Conservation (phyloP, 2,888 invertebrate species). For the Sarcophaga caerulescens region DNA sequence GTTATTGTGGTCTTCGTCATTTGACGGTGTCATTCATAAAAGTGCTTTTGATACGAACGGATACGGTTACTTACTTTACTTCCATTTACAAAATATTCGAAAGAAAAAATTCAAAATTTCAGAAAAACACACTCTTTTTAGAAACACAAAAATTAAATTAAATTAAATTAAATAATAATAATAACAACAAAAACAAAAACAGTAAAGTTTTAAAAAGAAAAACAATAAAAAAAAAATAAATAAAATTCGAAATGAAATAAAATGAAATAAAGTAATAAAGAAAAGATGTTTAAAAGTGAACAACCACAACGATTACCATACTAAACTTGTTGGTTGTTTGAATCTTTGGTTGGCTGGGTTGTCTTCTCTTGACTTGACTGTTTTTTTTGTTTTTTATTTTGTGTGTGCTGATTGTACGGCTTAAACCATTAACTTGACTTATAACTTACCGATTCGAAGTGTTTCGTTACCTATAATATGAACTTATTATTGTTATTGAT, state of each 20-base stretch:
- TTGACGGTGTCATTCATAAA: slow-evolving; percentile 68
- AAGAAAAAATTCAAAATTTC: background rate
- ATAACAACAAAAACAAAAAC: slow-evolving; percentile 26
- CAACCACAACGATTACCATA: slow-evolving; percentile 1
- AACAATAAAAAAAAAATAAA: slow-evolving; percentile 25
- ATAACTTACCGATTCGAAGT: slow-evolving; percentile 59
- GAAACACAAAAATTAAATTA: slow-evolving; percentile 18
- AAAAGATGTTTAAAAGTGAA: slow-evolving; percentile 1
- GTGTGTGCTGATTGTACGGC: slow-evolving; percentile 38
- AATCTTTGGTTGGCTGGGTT: slow-evolving; percentile 19
- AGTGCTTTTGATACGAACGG: slow-evolving; percentile 67
- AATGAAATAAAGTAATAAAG: slow-evolving; percentile 28
- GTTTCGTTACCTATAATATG: slow-evolving; percentile 40
- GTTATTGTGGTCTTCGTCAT: slow-evolving; percentile 66
- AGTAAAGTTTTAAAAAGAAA: slow-evolving; percentile 27
- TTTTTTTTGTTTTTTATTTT: background rate
- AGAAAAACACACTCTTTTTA: background rate
- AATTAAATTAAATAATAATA: slow-evolving; percentile 33
- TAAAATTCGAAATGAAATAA: background rate
- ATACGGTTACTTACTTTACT: slow-evolving; percentile 60
- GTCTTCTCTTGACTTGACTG: slow-evolving; percentile 13
- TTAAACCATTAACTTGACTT: slow-evolving; percentile 65
- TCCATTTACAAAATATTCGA: background rate
- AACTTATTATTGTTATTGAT: slow-evolving; percentile 25
- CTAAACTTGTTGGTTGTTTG: slow-evolving; percentile 56